phyloP scores from a whole-genome alignment of 2,113 vertebrate genomes.

The Takifugu bimaculatus region DNA sequence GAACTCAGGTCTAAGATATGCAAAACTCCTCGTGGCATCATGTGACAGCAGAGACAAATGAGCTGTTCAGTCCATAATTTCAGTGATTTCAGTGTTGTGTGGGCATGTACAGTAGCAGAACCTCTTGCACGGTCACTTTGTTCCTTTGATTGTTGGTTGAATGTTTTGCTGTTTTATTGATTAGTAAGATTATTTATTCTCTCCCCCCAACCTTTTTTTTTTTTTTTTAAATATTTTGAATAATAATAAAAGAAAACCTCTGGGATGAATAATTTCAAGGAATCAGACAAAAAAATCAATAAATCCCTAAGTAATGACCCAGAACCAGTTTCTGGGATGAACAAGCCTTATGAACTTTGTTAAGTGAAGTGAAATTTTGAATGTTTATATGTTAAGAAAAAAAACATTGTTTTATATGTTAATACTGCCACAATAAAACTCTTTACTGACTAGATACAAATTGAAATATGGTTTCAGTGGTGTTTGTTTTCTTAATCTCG shows the following conservation, averaged over 20 bases:
- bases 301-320: conserved; percentile 57
- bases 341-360: conserved; percentile 95
- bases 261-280: conserved; percentile 78
- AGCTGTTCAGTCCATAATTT: conserved; percentile 46
- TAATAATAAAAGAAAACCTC: conserved; percentile 68
- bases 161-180: conserved; percentile 60
- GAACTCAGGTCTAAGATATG: conserved; percentile 69
- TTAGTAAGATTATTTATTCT: conserved; percentile 48
- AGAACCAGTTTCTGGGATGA: conserved; percentile 78
- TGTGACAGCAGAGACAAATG: conserved; percentile 24
- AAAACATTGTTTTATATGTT: conserved; percentile 96
- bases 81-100: conserved; percentile 55
- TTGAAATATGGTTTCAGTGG: conserved; percentile 23
- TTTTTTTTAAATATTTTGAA: conserved; percentile 73
- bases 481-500: conserved; percentile 9
- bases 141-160: conserved; percentile 60
- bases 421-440: conserved; percentile 90
- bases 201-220: conserved; percentile 78
- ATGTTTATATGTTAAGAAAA: conserved; percentile 90
- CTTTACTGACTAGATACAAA: conserved; percentile 76
- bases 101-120: conserved; percentile 65
- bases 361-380: conserved; percentile 84
- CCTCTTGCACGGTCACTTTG: conserved; percentile 82
- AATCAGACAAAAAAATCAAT: conserved; percentile 22
- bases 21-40: conserved; percentile 51